Evolutionary conservation across 2,797 vertebrate genomes (phyloP), one percentile per base, ranked within the genome.

Genomic region (Myotis myotis): DNA sequence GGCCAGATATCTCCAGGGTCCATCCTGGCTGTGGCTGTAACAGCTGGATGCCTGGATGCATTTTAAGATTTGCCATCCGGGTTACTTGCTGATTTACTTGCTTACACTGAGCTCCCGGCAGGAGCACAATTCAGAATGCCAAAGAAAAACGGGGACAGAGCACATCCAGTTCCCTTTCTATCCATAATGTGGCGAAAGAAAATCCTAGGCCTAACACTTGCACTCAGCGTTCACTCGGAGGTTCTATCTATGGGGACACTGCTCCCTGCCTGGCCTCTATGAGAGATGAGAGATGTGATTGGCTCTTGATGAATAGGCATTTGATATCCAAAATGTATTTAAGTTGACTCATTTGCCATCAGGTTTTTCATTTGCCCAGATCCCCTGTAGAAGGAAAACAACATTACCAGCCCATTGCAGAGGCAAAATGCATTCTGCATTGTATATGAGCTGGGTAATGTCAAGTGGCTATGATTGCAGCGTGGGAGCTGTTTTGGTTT

Each of bases 401-500:
- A 38, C 79, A 89, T 88, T 78, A 74, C 13, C n/a, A 75, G 38
- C 28, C 87, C 70, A n/a, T 91, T 94, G 86, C 72, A 93, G 93
- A 96, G 44, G 55, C 75, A 96, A 94, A 93, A 84, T 62, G 83
- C 36, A 71, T 81, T 93, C 92, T 84, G 49, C 30, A 28, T 96
- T 89, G 68, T 80, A 51, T 89, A 86, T 80, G 66, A 89, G 75
- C 71, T 41, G 72, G 64, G 23, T 92, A 86, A 96, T 87, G 92
- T 92, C 93, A 94, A 97, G 95, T 92, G 82, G 47, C 85, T 92
- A 9, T 93, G 79, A 92, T 53, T 53, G 85, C 78, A 79, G 88
- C 0, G 20, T 95, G 82, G 95, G 92, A 91, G 93, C 88, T 95
- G 80, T 95, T 96, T 95, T 76, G 28, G 19, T 89, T 96, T 95